A percentile compares a stretch with the other conserved stretches of the same genome.
Conservation (phyloP, 2,888 invertebrate species). For the Platerodrilus igneus region DNA sequence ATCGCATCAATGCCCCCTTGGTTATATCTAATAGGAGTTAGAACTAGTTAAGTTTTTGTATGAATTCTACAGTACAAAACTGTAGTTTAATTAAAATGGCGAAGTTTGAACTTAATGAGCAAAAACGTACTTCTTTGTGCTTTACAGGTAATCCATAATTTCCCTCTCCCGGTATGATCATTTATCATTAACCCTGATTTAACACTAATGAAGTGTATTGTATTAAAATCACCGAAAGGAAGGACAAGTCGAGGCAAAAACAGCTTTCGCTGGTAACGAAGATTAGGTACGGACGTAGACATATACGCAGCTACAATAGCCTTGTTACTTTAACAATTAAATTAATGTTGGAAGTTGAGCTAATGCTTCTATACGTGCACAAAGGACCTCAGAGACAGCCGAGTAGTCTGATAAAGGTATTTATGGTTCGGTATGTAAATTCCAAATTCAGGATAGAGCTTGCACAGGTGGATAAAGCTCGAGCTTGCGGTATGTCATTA, state of each 20-base stretch:
- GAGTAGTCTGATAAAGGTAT: slow-evolving; percentile 30
- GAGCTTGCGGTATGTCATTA: slow-evolving; percentile 32
- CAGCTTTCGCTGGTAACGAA: no score
- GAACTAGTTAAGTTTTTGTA: no score
- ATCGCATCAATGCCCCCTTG: slow-evolving; percentile 20
- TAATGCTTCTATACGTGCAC: slow-evolving; percentile 22
- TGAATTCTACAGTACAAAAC: no score
- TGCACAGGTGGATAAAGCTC: slow-evolving; percentile 33
- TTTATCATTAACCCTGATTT: no score
- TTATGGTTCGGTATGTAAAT: slow-evolving; percentile 33
- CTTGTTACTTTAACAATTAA: slow-evolving; percentile 22
- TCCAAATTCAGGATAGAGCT: slow-evolving; percentile 27
- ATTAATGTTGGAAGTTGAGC: slow-evolving; percentile 21
- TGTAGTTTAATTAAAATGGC: no score
- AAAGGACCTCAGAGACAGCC: slow-evolving; percentile 24
- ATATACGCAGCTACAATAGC: slow-evolving; percentile 18
- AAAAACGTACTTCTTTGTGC: no score
- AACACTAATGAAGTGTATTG: no score
- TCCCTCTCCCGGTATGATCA: no score
- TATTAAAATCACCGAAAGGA: no score
- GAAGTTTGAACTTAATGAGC: no score
- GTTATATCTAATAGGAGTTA: slow-evolving; percentile 16
- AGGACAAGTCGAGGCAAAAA: no score
- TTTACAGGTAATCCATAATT: no score
- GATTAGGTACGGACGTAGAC: slow-evolving; percentile 13